Evolutionary conservation across 1,140 invertebrate genomes (phyloP).

Genomic region (Conopomorpha cramerella): DNA sequence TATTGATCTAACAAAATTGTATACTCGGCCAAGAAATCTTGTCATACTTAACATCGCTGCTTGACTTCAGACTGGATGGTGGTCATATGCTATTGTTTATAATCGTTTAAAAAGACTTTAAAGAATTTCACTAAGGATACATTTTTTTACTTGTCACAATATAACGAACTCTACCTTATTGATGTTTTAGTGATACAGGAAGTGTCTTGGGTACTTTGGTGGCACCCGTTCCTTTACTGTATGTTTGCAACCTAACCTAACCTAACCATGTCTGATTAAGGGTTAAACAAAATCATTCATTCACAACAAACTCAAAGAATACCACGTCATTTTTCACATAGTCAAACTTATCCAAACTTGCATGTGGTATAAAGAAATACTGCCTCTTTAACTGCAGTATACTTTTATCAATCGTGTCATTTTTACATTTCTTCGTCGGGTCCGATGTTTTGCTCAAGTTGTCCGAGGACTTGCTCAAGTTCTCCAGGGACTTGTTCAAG

Average conservation of each 20-base stretch:
- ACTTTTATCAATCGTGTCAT: constrained; percentile 31
- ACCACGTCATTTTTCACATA: constrained; percentile 69
- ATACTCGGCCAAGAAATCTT: too few species aligned
- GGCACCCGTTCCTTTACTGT: too few species aligned
- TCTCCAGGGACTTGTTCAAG: too few species aligned
- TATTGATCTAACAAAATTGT: too few species aligned
- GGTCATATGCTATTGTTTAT: too few species aligned
- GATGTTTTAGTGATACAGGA: not conserved
- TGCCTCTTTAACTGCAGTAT: constrained; percentile 58
- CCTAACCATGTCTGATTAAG: too few species aligned
- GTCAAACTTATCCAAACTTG: constrained; percentile 66
- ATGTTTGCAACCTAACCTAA: too few species aligned
- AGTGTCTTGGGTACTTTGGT: not conserved
- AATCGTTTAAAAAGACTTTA: not conserved
- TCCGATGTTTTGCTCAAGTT: too few species aligned
- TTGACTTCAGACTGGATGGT: too few species aligned
- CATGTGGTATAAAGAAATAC: constrained; percentile 76
- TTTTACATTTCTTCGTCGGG: too few species aligned
- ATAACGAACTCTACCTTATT: not conserved
- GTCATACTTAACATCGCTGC: too few species aligned
- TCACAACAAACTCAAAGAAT: constrained; percentile 66
- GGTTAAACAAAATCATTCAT: constrained; percentile 15
- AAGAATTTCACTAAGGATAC: not conserved
- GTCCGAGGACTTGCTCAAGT: too few species aligned
- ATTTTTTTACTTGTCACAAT: not conserved